A percentile compares a stretch with the other conserved stretches of the same genome.
Conservation (phyloP, 2,888 invertebrate species). For the Calliopum simillimum region DNA sequence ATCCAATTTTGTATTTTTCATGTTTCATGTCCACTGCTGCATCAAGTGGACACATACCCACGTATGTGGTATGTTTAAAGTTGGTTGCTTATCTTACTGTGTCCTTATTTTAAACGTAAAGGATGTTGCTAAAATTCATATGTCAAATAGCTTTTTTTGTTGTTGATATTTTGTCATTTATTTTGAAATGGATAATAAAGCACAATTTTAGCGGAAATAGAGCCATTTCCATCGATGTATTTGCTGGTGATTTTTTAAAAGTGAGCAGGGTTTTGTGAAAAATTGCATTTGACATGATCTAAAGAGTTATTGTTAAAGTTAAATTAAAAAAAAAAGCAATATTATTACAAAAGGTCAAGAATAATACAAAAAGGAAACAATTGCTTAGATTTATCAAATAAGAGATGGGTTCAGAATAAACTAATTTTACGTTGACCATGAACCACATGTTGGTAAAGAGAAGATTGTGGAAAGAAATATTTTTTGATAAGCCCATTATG, state of each 20-base stretch:
- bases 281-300: too few relatives aligned
- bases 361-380: too few relatives aligned
- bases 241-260: neutral
- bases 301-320: too few relatives aligned
- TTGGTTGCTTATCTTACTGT: neutral
- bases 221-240: conserved; percentile 29
- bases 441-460: too few relatives aligned
- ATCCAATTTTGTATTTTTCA: conserved; percentile 38
- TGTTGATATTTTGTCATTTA: neutral
- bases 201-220: conserved; percentile 37
- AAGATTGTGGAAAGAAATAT: too few relatives aligned
- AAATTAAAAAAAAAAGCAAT: too few relatives aligned
- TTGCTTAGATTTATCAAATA: too few relatives aligned
- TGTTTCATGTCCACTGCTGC: neutral
- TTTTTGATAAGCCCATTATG: too few relatives aligned
- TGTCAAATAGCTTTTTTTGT: conserved; percentile 9
- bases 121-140: neutral
- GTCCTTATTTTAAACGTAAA: conserved; percentile 40
- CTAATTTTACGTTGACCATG: too few relatives aligned
- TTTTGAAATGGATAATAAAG: neutral
- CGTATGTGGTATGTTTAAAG: neutral
- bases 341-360: too few relatives aligned
- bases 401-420: too few relatives aligned
- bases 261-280: too few relatives aligned
- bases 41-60: neutral